Evolutionary conservation across 2,113 vertebrate species (phyloP).

Genomic region (Ptilorrhoa leucosticta): DNA sequence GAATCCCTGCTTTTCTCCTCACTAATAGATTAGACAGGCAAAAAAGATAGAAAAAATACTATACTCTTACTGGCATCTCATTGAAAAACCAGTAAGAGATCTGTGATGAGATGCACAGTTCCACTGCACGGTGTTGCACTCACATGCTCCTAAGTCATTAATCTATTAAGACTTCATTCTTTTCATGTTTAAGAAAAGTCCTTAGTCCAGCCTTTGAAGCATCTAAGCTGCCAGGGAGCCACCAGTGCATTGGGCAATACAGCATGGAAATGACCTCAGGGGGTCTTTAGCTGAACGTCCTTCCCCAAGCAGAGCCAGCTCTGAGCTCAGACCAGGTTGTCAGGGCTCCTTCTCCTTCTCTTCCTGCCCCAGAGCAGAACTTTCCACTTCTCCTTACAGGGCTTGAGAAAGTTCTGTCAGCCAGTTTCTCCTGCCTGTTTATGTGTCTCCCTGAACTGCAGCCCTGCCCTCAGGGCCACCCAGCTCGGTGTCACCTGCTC

Average conservation of each 20-base stretch:
- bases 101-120: neutral
- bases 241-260: neutral
- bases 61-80: neutral
- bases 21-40: neutral
- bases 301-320: neutral
- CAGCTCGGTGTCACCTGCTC: neutral
- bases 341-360: neutral
- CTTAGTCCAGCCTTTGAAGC: neutral
- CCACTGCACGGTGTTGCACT: neutral
- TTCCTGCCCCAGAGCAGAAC: neutral
- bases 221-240: neutral
- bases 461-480: neutral
- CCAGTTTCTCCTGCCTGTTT: neutral
- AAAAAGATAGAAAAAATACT: neutral
- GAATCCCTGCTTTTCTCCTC: neutral
- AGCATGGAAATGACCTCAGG: neutral
- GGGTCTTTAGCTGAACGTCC: neutral
- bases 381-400: neutral
- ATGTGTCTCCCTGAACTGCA: fast-evolving
- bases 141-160: neutral
- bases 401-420: neutral
- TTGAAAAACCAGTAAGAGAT: neutral
- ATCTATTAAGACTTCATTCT: neutral
- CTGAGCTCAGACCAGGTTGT: neutral
- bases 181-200: neutral